Evolutionary conservation across 2,888 invertebrate genomes (phyloP), one percentile per base, ranked within the genome.

Genomic region (Hartigia nigra): DNA sequence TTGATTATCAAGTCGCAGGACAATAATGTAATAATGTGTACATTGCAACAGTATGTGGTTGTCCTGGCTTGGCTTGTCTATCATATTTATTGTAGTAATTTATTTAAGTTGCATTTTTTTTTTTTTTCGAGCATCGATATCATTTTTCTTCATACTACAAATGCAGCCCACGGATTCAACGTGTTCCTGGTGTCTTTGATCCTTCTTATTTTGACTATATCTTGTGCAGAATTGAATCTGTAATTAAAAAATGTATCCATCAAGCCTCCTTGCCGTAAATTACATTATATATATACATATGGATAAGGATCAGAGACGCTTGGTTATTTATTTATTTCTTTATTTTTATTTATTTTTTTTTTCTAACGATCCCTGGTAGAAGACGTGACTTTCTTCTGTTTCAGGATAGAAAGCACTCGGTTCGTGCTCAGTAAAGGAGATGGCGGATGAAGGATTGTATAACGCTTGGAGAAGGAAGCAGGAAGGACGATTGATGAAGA

Each of bases 391-490:
- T 86, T 86, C 83, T 88, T 90, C 77, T 91, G 91, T 91, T 91
- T 76, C 90, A 91, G 91, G 91, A 91, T 74, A 88, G 88, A 85
- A 91, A 91, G 80, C 89, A 88, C 81, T 84, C 88, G 70, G 88
- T 90, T 81, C 90, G 90, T 76, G 88, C 89, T 80, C 90, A 91
- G 82, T 90, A 90, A 82, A 82, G 81, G 76, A 75, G 76, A 70
- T 36, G 78, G 39, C 23, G 35, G 69, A 76, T 70, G n/a, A 76
- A 79, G 74, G 70, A 76, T 39, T n/a, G 32, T 74, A 76, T 69
- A 70, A 69, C 70, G 76, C 75, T 32, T 75, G 78, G 78, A 74
- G 74, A 74, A 78, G 76, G 78, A 80, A 77, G 78, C 79, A 77
- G 74, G 69, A 76, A 79, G 70, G 82, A 82, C 55, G 79, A 77